Base-by-base conservation (phyloP, 2,888 invertebrate genomes). In the Drosophila stalkeri region DNA sequence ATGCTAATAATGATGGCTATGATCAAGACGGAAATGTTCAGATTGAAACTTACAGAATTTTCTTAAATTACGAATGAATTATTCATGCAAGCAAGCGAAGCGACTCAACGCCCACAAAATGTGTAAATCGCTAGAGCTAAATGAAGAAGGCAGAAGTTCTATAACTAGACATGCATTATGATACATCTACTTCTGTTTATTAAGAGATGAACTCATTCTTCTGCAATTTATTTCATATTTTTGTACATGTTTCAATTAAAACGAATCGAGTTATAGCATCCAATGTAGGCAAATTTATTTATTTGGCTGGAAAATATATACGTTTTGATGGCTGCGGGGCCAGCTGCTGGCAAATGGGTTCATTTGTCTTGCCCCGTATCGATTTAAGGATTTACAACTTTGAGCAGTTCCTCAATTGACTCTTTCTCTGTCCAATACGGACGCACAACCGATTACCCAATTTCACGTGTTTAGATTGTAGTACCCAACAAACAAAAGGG, bases 381-480 rank as follows among this genome's bases (percentile, higher is more conserved):
- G 80, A 77, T 77, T 72, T 64, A 33, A 67, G 62, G 55, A 59
- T 27, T 20, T 64, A 18, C 20, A 39, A 39, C 54, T 49, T 20
- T 18, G 52, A 23, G 52, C 23, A 23, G 23, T 18, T n/a, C 11
- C 55, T n/a, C 33, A 54, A 69, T 62, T 70, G 70, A 72, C 70
- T 71, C 61, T 49, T 44, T 59, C 61, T 62, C 74, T 62, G 66
- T 74, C 70, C 70, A 59, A 70, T 55, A 52, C 75, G 64, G 70
- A 59, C 35, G 64, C 62, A 64, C 71, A 75, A 77, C 44, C 73
- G 79, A 80, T 80, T 79, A 80, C 79, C 69, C 73, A 77, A 77
- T 79, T 79, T 79, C 72, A 80, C 73, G 81, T 77, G 70, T 65
- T 71, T 68, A 60, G 67, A 79, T 75, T 72, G 66, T 59, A 70